Evolutionary conservation across 2,113 vertebrate genomes (phyloP).

Genomic region (Eolophus roseicapilla): DNA sequence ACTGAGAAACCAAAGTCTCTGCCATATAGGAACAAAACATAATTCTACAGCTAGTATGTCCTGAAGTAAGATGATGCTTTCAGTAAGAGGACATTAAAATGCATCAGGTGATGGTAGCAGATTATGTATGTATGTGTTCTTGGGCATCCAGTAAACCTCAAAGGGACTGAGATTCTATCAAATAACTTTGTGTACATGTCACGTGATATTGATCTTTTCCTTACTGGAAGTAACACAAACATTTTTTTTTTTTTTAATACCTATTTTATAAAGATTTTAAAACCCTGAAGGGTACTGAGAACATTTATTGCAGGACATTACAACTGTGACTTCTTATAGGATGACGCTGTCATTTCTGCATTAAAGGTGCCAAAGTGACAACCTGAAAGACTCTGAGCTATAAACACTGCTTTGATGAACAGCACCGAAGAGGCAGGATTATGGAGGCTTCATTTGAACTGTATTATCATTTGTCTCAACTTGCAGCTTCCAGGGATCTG

Average conservation of each 20-base stretch:
- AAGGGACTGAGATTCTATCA: background rate
- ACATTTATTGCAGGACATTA: background rate
- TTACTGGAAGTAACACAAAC: background rate
- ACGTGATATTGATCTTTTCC: background rate
- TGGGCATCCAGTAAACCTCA: background rate
- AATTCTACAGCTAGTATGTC: background rate
- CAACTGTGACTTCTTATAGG: background rate
- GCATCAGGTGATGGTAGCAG: background rate
- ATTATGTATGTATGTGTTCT: background rate
- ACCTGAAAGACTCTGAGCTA: background rate
- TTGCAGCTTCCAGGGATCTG: background rate
- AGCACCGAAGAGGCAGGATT: background rate
- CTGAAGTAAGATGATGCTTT: background rate
- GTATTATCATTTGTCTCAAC: background rate
- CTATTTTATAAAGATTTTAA: background rate
- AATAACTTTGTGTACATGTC: background rate
- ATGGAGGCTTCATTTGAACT: background rate
- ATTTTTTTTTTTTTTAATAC: background rate
- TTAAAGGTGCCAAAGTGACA: background rate
- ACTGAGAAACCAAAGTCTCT: background rate
- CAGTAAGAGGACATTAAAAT: slow-evolving; percentile 51
- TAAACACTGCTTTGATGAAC: background rate
- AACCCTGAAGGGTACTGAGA: background rate
- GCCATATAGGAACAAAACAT: background rate
- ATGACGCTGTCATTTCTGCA: background rate